Base-by-base conservation (phyloP, 2,797 vertebrate species). In the Crypturellus tataupa region DNA sequence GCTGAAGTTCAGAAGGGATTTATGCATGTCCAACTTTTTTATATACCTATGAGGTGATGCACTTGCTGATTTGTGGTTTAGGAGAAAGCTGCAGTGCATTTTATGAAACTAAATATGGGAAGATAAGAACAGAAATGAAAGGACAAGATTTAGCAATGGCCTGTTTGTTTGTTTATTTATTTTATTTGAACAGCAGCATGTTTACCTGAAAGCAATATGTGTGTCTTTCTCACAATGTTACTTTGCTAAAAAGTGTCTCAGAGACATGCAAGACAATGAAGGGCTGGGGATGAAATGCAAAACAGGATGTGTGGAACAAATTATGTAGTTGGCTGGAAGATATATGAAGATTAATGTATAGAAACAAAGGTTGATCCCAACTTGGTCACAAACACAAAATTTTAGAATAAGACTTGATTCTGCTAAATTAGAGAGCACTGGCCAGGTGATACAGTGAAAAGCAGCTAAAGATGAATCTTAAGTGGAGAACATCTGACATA, bases 391-490 rank as follows among this genome's bases (percentile, higher is more conserved):
- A 81, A 44, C 24, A 42, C 42, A 71, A 42, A 9, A 9, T 35
- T 33, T 56, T 70, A 55, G 25, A 60, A 16, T n/a, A 59, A 42
- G n/a, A 64, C 10, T 19, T 4, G 2, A 5, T 85, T 2, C 0
- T 67, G 63, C 42, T 91, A 31, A n/a, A 4, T 2, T 47, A 8
- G 21, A 60, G 55, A 59, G 10, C 37, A 6, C 33, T 78, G 72
- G 2, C 21, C 25, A 44, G 55, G 27, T 71, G 37, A 18, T 85
- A 67, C 35, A 44, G 25, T 64, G 44, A 90, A 84, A 58, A 44
- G 25, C 29, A 78, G 13, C 53, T 42, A 70, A 80, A 76, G 78
- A 42, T 76, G 42, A 81, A 49, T 82, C 14, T 72, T 72, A n/a
- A 18, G 12, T 60, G 53, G 53, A 53, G 86, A 80, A 49, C 10